Evolutionary conservation across 2,888 invertebrate species (phyloP).

Genomic region (Uloborus plumipes): DNA sequence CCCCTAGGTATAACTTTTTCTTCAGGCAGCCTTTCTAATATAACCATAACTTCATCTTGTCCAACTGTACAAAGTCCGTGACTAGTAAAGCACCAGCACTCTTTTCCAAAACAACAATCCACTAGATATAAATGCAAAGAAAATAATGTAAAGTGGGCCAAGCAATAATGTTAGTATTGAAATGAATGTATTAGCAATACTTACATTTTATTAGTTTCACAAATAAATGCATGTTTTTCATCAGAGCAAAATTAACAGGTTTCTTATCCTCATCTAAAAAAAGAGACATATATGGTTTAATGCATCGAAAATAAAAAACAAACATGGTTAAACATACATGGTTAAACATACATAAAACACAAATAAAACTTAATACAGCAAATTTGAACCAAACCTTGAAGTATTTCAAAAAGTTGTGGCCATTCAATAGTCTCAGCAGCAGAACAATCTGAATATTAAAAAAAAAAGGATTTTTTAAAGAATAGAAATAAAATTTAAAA

Average conservation of each 20-base stretch:
- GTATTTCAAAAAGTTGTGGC: conserved; percentile 39
- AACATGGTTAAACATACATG: not conserved
- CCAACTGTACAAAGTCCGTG: conserved; percentile 84
- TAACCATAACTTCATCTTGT: conserved; percentile 84
- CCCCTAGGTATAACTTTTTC: conserved; percentile 79
- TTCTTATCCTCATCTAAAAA: conserved; percentile 71
- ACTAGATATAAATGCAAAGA: conserved; percentile 74
- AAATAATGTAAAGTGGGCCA: not conserved
- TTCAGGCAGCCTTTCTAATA: conserved; percentile 78
- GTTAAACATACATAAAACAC: not conserved
- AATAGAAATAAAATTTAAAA: too few relatives aligned
- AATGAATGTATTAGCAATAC: conserved; percentile 70
- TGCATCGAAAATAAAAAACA: not conserved
- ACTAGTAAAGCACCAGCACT: conserved; percentile 81
- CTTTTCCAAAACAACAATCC: conserved; percentile 71
- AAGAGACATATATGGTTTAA: not conserved
- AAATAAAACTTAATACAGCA: not conserved
- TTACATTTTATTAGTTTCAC: conserved; percentile 83
- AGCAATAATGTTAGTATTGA: too few relatives aligned
- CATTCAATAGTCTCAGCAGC: conserved; percentile 49
- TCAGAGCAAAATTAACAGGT: conserved; percentile 81
- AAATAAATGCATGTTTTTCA: conserved; percentile 81
- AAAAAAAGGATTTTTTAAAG: too few relatives aligned
- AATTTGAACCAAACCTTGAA: conserved; percentile 41
- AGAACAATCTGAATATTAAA: too few relatives aligned